Base-by-base conservation (phyloP, 2,888 invertebrate genomes). In the Dichetophora obliterata region DNA sequence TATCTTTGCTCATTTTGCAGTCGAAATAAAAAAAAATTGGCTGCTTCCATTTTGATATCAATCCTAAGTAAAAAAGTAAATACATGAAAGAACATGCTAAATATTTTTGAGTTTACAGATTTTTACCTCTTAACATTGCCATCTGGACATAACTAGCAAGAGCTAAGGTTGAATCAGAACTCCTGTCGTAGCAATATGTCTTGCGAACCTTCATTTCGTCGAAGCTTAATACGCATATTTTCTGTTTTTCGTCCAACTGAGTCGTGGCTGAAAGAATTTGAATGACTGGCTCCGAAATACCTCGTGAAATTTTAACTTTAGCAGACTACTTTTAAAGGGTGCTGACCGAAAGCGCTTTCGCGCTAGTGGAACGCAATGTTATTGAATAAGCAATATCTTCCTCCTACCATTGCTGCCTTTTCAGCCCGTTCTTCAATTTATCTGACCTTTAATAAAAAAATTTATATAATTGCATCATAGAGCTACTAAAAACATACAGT, bases 91-190 rank as follows among this genome's bases (percentile, higher is more conserved):
- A 37, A 37, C 37, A 37, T 37, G 37, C 8, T 37, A 37, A 37
- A 37, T 5, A 37, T 37, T 37, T 37, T 37, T 37, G 1, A 37
- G 1, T 37, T 37, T 37, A 37, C 37, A 8, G 8, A 37, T 6
- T 37, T 6, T 37, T 37, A 37, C 37, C 37, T 37, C 37, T 37
- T 37, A 37, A 8, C 76, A 76, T 76, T 24, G 57, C 65, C n/a
- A 72, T 72, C 57, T 72, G 76, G 3, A 72, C 76, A 72, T 75
- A 70, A 61, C 3, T 54, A 8, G 65, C 54, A 24, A 72, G 66
- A 31, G 76, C 16, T 22, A 66, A 48, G 16, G 66, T 66, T 34
- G 66, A 66, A n/a, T 66, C 66, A 27, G 19, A 59, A 54, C 19
- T 11, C 50, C 22, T 31, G 54, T 54, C 57, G 31, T 72, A 72